Conservation (phyloP, 2,797 vertebrate species). For the Centropyge bicolor region DNA sequence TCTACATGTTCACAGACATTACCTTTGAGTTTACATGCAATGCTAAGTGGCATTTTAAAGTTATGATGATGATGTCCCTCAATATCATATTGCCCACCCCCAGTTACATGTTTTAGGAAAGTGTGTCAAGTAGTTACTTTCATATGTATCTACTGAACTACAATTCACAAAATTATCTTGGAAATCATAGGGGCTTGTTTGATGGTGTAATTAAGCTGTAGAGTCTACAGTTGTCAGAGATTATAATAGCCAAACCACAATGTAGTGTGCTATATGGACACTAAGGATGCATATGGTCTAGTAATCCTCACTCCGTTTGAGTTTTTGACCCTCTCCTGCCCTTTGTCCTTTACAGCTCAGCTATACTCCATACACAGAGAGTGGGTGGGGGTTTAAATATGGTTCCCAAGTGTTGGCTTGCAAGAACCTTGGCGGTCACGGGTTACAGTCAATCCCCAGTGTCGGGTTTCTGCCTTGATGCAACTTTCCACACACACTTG, state of each 20-base stretch:
- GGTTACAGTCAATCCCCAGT: conserved; percentile 61
- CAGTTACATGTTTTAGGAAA: neutral
- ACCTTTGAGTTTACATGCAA: neutral
- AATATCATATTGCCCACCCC: neutral
- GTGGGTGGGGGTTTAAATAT: conserved; percentile 37
- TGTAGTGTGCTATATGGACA: conserved; percentile 9
- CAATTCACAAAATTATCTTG: neutral
- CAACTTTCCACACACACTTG: conserved; percentile 55
- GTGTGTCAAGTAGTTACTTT: neutral
- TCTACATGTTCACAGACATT: neutral
- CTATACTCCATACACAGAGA: conserved; percentile 42
- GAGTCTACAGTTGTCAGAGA: conserved; percentile 23
- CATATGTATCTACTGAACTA: conserved; percentile 2
- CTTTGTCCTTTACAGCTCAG: conserved; percentile 64
- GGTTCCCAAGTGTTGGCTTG: conserved; percentile 63
- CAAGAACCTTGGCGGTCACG: conserved; percentile 57
- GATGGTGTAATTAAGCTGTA: neutral
- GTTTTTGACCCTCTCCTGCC: conserved; percentile 55
- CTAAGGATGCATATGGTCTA: conserved; percentile 31
- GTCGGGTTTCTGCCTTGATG: conserved; percentile 72
- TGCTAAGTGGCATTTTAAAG: neutral
- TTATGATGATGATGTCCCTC: neutral
- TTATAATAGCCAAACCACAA: conserved; percentile 2
- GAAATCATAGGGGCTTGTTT: neutral
- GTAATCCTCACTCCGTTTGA: conserved; percentile 37